Base-by-base conservation (phyloP, 2,888 invertebrate genomes). In the Terebella lapidaria region DNA sequence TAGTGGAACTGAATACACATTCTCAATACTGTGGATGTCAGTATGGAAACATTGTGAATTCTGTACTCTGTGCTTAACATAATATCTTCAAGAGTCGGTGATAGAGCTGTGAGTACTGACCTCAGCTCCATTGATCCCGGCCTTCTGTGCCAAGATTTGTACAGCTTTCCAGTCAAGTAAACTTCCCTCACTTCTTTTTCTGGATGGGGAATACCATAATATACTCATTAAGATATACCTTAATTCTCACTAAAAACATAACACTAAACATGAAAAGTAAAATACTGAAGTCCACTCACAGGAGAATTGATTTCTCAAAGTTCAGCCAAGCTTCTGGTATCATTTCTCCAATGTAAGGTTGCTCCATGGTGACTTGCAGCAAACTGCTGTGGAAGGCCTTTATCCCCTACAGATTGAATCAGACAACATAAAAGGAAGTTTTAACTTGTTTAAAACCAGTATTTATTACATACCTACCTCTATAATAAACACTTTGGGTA, bases 271-370 rank as follows among this genome's bases (percentile, higher is more conserved):
- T n/a, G n/a, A n/a, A n/a, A n/a, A n/a, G n/a, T n/a, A n/a, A n/a
- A n/a, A n/a, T n/a, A n/a, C n/a, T n/a, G n/a, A n/a, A n/a, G n/a
- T n/a, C n/a, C n/a, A 24, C 53, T 5, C 25, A 61, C 61, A 54
- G 22, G 18, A 65, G 27, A 15, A 65, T 56, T 15, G 35, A 25
- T 49, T 59, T 62, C 53, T 69, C 68, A 18, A 69, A 46, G 20
- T 57, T 35, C 18, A 69, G 59, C 65, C 64, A 69, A 1, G 59
- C 60, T 26, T 66, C 65, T 2, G 69, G 68, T 2, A 69, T 56
- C 30, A 46, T 57, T 30, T 69, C 68, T 2, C 67, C 67, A 49
- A 69, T 68, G 60, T 69, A 69, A 15, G 60, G 60, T 49, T 67
- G 65, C 18, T 54, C 35, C 28, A 61, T 29, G 1, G 69, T 67